phyloP scores from a whole-genome alignment of 2,113 vertebrate genomes.

The Trochalopteron elliotii region DNA sequence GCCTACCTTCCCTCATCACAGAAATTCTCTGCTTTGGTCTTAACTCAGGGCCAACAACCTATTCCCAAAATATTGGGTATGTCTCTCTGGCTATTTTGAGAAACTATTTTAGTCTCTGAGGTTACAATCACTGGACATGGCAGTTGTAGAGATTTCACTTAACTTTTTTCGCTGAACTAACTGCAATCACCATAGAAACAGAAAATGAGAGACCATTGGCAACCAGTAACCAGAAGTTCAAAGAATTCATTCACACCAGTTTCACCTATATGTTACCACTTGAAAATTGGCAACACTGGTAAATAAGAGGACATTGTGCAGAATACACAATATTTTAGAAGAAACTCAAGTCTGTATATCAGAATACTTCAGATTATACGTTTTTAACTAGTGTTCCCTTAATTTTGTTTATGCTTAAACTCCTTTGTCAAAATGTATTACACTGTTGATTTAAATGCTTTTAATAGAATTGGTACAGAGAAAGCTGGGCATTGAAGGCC shows the following conservation, averaged over 20 bases:
- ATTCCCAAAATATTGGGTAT: neutral
- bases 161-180: slow-evolving; percentile 56
- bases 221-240: slow-evolving; percentile 60
- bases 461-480: neutral
- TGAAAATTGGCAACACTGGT: neutral
- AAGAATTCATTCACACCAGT: slow-evolving; percentile 46
- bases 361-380: neutral
- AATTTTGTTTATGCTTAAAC: neutral
- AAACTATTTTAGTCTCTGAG: neutral
- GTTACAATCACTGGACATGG: neutral
- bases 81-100: neutral
- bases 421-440: neutral
- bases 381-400: neutral
- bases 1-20: neutral
- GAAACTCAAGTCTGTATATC: neutral
- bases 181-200: slow-evolving; percentile 67
- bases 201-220: slow-evolving; percentile 61
- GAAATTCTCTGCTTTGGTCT: neutral
- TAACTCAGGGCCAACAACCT: neutral
- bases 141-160: slow-evolving; percentile 28
- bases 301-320: neutral
- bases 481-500: neutral
- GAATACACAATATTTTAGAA: neutral
- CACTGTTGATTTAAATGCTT: neutral
- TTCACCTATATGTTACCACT: slow-evolving; percentile 18